Conservation (phyloP, 2,888 invertebrate genomes). For the Plebejus argus region DNA sequence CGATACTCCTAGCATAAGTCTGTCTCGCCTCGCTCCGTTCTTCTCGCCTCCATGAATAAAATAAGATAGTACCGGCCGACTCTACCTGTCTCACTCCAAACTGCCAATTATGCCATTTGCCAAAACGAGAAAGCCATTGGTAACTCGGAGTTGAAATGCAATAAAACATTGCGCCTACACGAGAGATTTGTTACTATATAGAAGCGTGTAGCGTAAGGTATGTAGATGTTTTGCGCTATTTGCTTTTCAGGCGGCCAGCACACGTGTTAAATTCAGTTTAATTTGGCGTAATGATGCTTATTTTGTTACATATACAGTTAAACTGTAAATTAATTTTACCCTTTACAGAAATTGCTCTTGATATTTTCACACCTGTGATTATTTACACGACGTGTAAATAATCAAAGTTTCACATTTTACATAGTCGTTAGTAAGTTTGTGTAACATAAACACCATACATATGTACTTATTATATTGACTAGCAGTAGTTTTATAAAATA, state of each 20-base stretch:
- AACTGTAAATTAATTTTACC: constrained; percentile 23
- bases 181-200: constrained; percentile 64
- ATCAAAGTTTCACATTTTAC: background rate
- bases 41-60: constrained; percentile 68
- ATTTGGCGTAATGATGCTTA: constrained; percentile 57
- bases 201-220: constrained; percentile 53
- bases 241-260: constrained; percentile 54
- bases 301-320: constrained; percentile 34
- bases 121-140: constrained; percentile 53
- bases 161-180: constrained; percentile 65
- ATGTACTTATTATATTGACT: background rate
- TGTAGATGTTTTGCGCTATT: constrained; percentile 59
- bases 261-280: constrained; percentile 68
- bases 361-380: background rate
- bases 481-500: background rate
- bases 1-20: constrained; percentile 53
- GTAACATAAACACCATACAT: background rate
- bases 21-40: constrained; percentile 55
- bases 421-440: background rate
- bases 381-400: too few relatives aligned
- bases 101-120: constrained; percentile 44
- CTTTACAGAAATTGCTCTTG: background rate
- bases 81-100: constrained; percentile 59
- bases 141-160: constrained; percentile 59
- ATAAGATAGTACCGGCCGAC: constrained; percentile 61